Base-by-base conservation (phyloP, 2,888 invertebrate species). In the Netelia virgata region DNA sequence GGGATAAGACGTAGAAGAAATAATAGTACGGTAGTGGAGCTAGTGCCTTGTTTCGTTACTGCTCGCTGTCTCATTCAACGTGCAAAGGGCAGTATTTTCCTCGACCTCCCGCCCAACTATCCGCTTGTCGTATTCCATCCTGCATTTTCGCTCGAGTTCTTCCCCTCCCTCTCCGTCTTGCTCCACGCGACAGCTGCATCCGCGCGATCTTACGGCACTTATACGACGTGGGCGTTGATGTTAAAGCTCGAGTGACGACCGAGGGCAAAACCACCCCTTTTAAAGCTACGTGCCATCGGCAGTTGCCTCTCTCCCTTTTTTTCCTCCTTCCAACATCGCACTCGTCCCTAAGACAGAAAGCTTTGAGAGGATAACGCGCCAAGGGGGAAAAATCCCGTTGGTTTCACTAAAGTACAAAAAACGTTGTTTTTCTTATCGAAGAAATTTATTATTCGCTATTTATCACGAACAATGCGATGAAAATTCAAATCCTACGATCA, bases 21-120 rank as follows among this genome's bases (percentile, higher is more conserved):
- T 82, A 78, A 84, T 84, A 82, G 73, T 74, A 50, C 6, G 36
- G 77, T 50, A 70, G 73, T 63, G 73, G 69, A 72, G 68, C 18
- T 55, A 59, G 18, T 69, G 57, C 59, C 77, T 84, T 82, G 36
- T 69, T 77, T 77, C 57, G 53, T 64, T 73, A 18, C 41, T 28
- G 18, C 28, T 64, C 53, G 6, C 63, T 64, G 61, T 63, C 50
- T 74, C 64, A 55, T 64, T 43, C 64, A 63, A 23, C 18, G 68
- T 81, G 47, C 61, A 73, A 75, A 59, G 53, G 41, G 20, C 55
- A 63, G 20, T 63, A 69, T 74, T 83, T 80, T 75, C 55, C n/a
- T 6, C 36, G 28, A 36, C 69, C 23, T 43, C n/a, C 14, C 41
- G 1, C 14, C 14, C 28, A n/a, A 41, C 28, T 68, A 16, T 68